A percentile compares a stretch with the other conserved stretches of the same genome.
These are phyloP conservation scores for Prosopocoilus inquinatus DNA, from an alignment of 2,888 invertebrate species.

Conservation along the genomic window DNA sequence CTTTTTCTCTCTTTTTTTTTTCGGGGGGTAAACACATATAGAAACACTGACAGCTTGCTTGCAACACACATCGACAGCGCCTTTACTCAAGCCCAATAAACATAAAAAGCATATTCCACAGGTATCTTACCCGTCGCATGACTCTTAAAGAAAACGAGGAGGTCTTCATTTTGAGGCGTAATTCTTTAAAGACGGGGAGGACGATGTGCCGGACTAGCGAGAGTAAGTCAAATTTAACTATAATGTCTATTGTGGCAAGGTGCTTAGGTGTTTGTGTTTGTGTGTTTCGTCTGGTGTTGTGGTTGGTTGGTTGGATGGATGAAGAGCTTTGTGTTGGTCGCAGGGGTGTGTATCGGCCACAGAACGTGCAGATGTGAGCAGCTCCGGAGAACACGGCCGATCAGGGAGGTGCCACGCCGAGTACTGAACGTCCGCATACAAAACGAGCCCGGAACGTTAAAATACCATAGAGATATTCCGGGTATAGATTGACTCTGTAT, in stretches of 20 bases:
- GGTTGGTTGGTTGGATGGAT: too few species aligned
- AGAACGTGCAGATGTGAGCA: conserved; percentile 17
- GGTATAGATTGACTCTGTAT: background rate
- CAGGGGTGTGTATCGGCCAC: background rate
- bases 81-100: conserved; percentile 4
- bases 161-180: conserved; percentile 64
- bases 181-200: background rate
- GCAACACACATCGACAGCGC: background rate
- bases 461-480: background rate
- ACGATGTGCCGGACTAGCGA: background rate
- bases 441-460: conserved; percentile 9
- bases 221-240: background rate
- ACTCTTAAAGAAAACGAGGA: conserved; percentile 75
- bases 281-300: background rate
- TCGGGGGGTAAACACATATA: background rate
- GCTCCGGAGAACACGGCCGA: conserved; percentile 19
- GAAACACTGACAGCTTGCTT: conserved; percentile 1
- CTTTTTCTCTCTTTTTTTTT: too few species aligned
- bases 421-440: conserved; percentile 22
- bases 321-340: too few species aligned
- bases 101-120: conserved; percentile 19
- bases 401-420: conserved; percentile 27
- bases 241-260: background rate
- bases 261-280: background rate
- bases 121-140: conserved; percentile 70